Base-by-base conservation (phyloP, 2,888 invertebrate genomes). In the Drosophila multiciliata region DNA sequence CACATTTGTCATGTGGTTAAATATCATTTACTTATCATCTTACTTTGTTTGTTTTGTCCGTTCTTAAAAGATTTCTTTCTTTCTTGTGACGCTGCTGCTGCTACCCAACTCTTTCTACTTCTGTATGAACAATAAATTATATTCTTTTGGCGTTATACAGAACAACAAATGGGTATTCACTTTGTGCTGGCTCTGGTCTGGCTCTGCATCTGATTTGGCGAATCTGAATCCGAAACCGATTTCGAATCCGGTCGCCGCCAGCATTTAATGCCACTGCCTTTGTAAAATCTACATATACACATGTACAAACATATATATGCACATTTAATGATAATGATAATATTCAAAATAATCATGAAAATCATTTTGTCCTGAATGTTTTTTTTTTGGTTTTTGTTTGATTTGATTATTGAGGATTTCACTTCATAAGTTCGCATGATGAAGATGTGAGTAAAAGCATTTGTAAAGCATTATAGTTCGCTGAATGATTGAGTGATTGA, bases 51-150 rank as follows among this genome's bases (percentile, higher is more conserved):
- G 38, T 33, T 23, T 55, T 52, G 55, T 29, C 40, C 29, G 58
- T 63, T 66, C 73, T 60, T 57, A 55, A 67, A 63, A 35, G 52
- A 12, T 55, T 50, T 29, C 29, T 29, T 29, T 29, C 29, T 29
- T 15, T 40, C 38, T 42, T 23, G 12, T n/a, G 42, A 15, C 40
- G 35, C 50, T 52, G 20, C 50, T 48, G 49, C 55, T 57, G 54
- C n/a, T n/a, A n/a, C 36, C 33, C 48, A 12, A 26, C 9, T n/a
- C 50, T 55, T 65, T 65, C 54, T 70, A 66, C 72, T 66, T 66
- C 55, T 66, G 17, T 73, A 79, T 77, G 45, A 45, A 83, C 87
- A 83, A 83, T 87, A 82, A 83, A 80, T 78, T 80, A 80, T 80
- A 84, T 84, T 84, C 82, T 87, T 80, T 71, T 86, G 38, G 38